Conservation (phyloP, 2,113 vertebrate species). For the Dendropsophus ebraccatus region DNA sequence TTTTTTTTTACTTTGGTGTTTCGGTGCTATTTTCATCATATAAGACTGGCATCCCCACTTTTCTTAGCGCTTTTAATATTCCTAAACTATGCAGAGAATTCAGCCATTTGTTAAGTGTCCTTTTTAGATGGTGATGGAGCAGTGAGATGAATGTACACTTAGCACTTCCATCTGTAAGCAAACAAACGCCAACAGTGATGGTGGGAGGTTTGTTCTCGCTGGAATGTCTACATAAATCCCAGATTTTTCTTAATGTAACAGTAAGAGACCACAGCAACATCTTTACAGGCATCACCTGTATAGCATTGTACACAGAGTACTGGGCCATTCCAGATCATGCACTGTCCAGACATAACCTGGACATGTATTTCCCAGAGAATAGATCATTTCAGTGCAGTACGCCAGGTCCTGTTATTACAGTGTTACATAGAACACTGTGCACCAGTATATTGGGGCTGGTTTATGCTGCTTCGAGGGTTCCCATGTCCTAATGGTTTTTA, state of each 20-base stretch:
- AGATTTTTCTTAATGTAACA: not conserved
- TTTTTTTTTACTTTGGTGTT: not conserved
- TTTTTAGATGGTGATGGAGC: not conserved
- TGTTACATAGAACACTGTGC: not conserved
- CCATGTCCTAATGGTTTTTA: no score
- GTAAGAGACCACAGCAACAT: no score
- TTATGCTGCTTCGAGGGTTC: no score
- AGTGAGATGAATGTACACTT: constrained; percentile 9
- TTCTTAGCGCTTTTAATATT: no score
- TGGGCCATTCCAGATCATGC: not conserved
- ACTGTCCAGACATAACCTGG: not conserved
- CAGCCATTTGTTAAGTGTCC: constrained; percentile 12
- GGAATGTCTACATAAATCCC: not conserved
- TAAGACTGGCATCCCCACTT: not conserved
- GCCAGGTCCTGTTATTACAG: not conserved
- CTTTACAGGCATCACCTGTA: not conserved
- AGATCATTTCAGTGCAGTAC: not conserved
- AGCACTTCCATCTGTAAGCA: not conserved
- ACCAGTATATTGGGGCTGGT: no score
- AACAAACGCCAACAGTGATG: not conserved
- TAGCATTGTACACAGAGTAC: not conserved
- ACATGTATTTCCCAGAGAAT: not conserved
- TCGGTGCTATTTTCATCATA: not conserved
- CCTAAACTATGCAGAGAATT: not conserved
- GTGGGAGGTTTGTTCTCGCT: not conserved